Percentiles rank a stretch among this genome's conserved stretches.
These are phyloP conservation scores for Nasonovia ribisnigri DNA, from an alignment of 2,888 invertebrate genomes.

Conservation along the genomic window DNA sequence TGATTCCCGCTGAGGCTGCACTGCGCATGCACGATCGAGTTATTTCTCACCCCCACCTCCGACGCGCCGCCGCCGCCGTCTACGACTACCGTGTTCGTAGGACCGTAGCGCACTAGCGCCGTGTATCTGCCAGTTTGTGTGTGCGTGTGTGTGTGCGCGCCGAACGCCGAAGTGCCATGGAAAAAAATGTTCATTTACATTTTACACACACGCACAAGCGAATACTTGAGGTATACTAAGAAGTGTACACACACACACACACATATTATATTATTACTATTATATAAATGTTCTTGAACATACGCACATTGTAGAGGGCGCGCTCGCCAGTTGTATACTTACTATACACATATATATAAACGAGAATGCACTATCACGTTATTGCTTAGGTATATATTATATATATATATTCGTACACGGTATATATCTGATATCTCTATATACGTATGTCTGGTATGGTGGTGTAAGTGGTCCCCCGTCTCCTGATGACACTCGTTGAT, in stretches of 20 bases:
- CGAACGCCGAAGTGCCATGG: not conserved
- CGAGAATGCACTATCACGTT: not conserved
- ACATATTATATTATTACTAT: not conserved
- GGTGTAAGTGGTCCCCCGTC: not conserved
- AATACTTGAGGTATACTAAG: not conserved
- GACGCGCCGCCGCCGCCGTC: no score
- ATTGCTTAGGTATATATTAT: not conserved
- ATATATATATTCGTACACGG: not conserved
- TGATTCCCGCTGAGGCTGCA: slow-evolving; percentile 58
- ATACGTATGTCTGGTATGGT: slow-evolving; percentile 16
- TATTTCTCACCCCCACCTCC: not conserved
- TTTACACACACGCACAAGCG: not conserved
- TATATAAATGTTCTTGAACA: not conserved
- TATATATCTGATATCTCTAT: slow-evolving; percentile 9
- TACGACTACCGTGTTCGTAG: not conserved
- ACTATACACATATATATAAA: not conserved
- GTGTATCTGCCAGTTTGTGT: not conserved
- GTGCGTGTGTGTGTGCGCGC: not conserved
- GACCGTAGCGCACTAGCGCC: slow-evolving; percentile 6
- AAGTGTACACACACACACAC: not conserved
- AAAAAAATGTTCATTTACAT: slow-evolving; percentile 35
- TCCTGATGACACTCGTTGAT: not conserved
- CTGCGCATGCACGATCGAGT: slow-evolving; percentile 45
- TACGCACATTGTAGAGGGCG: not conserved
- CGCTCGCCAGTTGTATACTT: not conserved